These are phyloP conservation scores for Apis mellifera DNA, from an alignment of 1,140 invertebrate genomes.

Conservation along the genomic window DNA sequence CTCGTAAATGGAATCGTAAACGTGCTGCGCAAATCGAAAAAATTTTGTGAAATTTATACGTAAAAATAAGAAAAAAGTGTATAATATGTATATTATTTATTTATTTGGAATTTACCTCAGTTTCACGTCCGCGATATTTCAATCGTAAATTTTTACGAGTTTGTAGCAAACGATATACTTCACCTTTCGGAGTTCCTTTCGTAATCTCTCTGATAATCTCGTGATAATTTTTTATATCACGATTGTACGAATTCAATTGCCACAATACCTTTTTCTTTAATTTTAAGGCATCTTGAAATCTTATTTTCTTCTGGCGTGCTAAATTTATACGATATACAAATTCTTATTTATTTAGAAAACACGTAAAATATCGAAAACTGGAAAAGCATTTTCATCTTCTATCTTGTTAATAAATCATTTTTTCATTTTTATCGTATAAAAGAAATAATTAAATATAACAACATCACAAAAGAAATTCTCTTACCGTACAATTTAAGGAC, in stretches of 20 bases:
- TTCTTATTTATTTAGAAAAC: too few relatives aligned
- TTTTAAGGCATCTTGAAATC: constrained; percentile 80
- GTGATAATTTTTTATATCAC: constrained; percentile 82
- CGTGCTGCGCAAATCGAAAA: constrained; percentile 78
- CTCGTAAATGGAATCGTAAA: constrained; percentile 82
- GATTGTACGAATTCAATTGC: constrained; percentile 81
- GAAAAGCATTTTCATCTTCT: background rate
- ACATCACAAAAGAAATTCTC: constrained; percentile 23
- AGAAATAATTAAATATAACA: background rate
- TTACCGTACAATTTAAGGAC: constrained; percentile 84
- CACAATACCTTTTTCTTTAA: constrained; percentile 82
- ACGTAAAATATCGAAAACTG: too few relatives aligned
- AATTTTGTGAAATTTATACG: background rate
- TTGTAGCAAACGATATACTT: constrained; percentile 81
- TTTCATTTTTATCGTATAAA: background rate
- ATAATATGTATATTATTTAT: background rate
- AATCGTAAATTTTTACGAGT: constrained; percentile 82
- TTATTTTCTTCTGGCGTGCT: constrained; percentile 84
- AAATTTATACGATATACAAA: constrained; percentile 22
- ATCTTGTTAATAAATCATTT: background rate
- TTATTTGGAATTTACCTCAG: constrained; percentile 9
- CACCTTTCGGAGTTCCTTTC: constrained; percentile 82
- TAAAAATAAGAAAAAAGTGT: background rate
- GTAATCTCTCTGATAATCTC: constrained; percentile 82
- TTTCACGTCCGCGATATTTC: constrained; percentile 65